phyloP scores from a whole-genome alignment of 2,888 invertebrate species.

The Stratiomys singularior region DNA sequence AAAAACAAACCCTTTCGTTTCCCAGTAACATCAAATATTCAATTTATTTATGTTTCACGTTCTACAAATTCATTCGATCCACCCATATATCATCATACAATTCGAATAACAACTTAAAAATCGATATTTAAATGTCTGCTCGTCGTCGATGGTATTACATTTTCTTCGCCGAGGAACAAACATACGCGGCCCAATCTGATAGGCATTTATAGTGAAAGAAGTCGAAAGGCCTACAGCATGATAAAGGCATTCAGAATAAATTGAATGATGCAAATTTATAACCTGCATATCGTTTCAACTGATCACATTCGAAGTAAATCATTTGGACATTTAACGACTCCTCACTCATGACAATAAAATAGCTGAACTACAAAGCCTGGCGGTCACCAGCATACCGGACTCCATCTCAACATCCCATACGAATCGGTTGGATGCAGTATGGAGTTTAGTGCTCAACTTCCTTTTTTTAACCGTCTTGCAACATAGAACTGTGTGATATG shows the following conservation, averaged over 20 bases:
- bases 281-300: constrained; percentile 39
- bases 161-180: not conserved
- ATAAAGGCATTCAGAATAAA: constrained; percentile 23
- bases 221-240: constrained; percentile 16
- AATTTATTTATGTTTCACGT: too few relatives aligned
- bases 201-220: constrained; percentile 25
- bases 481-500: not conserved
- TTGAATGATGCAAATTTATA: constrained; percentile 46
- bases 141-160: constrained; percentile 17
- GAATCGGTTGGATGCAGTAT: not conserved
- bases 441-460: too few relatives aligned
- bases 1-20: too few relatives aligned
- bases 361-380: constrained; percentile 37
- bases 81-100: too few relatives aligned
- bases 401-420: not conserved
- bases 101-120: too few relatives aligned
- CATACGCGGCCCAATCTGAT: constrained; percentile 23
- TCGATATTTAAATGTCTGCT: constrained; percentile 14
- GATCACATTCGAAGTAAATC: constrained; percentile 43
- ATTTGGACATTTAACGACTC: constrained; percentile 45
- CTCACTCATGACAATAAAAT: constrained; percentile 39
- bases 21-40: too few relatives aligned
- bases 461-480: too few relatives aligned
- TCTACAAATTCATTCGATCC: too few relatives aligned
- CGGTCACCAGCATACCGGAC: constrained; percentile 19